These are phyloP conservation scores for Sylvietta virens DNA, from an alignment of 2,113 vertebrate species.

Conservation along the genomic window DNA sequence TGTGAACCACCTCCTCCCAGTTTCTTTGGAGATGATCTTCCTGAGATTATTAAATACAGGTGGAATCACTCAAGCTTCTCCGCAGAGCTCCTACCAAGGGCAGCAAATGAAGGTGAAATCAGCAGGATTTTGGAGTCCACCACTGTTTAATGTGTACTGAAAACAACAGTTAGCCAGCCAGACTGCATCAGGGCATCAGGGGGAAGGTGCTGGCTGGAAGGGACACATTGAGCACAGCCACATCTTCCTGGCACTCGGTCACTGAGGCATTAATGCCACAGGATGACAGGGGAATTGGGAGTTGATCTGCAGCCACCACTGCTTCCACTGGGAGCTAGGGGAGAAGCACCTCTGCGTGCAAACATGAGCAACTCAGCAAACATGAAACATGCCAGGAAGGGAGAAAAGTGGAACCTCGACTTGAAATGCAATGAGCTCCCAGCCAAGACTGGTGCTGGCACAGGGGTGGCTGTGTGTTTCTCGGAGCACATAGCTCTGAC, in stretches of 20 bases:
- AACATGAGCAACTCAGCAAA: not conserved
- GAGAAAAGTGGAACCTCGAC: not conserved
- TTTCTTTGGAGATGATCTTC: not conserved
- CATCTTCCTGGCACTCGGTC: not conserved
- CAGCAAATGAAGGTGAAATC: not conserved
- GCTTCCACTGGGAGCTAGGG: not conserved
- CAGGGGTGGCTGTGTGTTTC: not conserved
- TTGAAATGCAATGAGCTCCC: not conserved
- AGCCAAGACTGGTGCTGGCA: not conserved
- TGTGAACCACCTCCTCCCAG: not conserved
- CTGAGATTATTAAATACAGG: not conserved
- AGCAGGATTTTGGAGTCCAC: not conserved
- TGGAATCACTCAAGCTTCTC: not conserved
- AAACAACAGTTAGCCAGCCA: constrained; percentile 9
- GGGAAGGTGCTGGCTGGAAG: constrained; percentile 16
- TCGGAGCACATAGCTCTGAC: not conserved
- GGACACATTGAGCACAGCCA: constrained; percentile 47
- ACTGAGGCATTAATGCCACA: constrained; percentile 10
- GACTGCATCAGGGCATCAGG: not conserved
- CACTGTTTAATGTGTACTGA: not conserved
- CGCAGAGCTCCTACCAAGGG: not conserved
- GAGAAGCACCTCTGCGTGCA: not conserved
- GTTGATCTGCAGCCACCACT: not conserved
- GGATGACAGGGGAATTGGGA: not conserved
- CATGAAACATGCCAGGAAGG: not conserved